Evolutionary conservation across 2,113 vertebrate species (phyloP).

Genomic region (Tinamus guttatus): DNA sequence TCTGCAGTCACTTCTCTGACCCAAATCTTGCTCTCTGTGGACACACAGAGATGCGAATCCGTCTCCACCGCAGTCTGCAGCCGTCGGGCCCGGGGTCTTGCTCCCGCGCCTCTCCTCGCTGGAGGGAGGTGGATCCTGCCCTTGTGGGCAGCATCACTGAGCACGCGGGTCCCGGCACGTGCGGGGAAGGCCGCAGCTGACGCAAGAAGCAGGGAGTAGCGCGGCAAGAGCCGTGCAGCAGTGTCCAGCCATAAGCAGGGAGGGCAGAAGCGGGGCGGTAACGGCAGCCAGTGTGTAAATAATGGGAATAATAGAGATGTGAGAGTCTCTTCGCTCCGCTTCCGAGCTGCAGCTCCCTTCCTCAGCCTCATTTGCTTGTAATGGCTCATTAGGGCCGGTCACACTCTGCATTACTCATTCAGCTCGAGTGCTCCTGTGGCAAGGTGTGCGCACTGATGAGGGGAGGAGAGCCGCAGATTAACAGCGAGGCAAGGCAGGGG

Average conservation of each 20-base stretch:
- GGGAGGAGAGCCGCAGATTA: background rate
- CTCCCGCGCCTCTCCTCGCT: background rate
- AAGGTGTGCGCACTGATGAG: background rate
- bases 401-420: slow-evolving; percentile 58
- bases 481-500: background rate
- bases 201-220: background rate
- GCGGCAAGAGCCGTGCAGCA: background rate
- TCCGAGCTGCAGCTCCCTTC: slow-evolving; percentile 26
- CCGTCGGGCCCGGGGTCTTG: background rate
- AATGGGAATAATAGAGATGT: slow-evolving; percentile 54
- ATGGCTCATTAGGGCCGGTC: slow-evolving; percentile 67
- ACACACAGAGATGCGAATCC: background rate
- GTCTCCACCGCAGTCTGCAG: rapidly evolving
- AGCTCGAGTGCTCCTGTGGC: background rate
- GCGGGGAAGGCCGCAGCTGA: background rate
- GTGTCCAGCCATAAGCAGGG: background rate
- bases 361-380: slow-evolving; percentile 60
- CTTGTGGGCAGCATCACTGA: rapidly evolving
- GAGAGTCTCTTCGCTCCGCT: background rate
- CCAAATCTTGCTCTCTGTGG: background rate
- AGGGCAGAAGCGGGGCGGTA: background rate
- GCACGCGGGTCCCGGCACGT: rapidly evolving
- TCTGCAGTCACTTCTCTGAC: background rate
- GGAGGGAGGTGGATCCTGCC: background rate
- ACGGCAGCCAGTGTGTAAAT: background rate